Base-by-base conservation (phyloP, 2,113 vertebrate genomes). In the Paramisgurnus dabryanus region DNA sequence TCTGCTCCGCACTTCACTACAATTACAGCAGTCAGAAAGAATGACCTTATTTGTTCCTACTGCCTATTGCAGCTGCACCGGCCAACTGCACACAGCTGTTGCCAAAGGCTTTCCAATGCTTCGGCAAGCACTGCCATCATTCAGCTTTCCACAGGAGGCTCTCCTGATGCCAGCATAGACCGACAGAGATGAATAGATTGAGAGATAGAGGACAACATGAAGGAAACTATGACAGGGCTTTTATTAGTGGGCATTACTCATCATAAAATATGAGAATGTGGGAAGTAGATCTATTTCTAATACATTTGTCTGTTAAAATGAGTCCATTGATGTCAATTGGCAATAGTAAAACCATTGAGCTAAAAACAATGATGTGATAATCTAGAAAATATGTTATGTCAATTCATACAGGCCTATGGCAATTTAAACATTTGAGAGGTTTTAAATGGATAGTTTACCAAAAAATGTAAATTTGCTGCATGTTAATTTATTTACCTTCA, bases 31-130 rank as follows among this genome's bases (percentile, higher is more conserved):
- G 58, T 75, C 57, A 75, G 73, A 49, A 75, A 75, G 73, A 75
- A 75, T 75, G 73, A 75, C 73, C 73, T 75, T 75, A 75, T 75
- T 75, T 75, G 73, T 75, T 75, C 73, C 73, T 75, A 75, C 58
- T 34, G 58, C n/a, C 72, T 75, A 47, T 75, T 75, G 27, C 73
- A 63, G 43, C 73, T 49, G 58, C 58, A 63, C 58, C 10, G 43
- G 57, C 73, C 73, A 75, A 75, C 58, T 75, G 73, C 58, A 63
- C 73, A 75, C 73, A 75, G 73, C 58, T 75, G 73, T 49, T 75
- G 73, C 73, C 73, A 64, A 64, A 34, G 60, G 73, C 73, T 75
- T 49, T 75, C 73, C 73, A 75, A 50, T 50, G 73, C 43, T 22
- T 74, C 69, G 4, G 53, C 69, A 61, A 74, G 71, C 55, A 27